Evolutionary conservation across 2,113 vertebrate genomes (phyloP).

Genomic region (Gymnorhina tibicen): DNA sequence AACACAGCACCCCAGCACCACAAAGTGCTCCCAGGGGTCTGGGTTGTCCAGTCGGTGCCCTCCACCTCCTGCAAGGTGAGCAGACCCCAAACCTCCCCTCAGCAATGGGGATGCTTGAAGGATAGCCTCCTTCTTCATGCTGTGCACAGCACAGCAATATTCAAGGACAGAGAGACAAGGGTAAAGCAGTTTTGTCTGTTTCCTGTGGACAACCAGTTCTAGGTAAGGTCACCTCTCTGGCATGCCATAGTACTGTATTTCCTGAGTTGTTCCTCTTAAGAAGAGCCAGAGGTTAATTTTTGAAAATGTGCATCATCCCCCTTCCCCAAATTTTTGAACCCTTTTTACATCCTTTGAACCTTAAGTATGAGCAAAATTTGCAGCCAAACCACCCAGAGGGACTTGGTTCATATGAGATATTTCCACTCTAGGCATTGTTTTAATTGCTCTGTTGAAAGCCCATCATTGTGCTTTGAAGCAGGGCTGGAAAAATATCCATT

Average conservation of each 20-base stretch:
- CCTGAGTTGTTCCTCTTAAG: neutral
- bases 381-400: neutral
- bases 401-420: neutral
- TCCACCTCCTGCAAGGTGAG: neutral
- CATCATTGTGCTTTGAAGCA: neutral
- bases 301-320: neutral
- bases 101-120: neutral
- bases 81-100: neutral
- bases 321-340: neutral
- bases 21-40: neutral
- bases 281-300: neutral
- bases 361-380: neutral
- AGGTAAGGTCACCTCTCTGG: neutral
- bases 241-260: neutral
- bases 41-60: rapidly evolving
- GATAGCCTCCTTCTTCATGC: neutral
- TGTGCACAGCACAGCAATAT: neutral
- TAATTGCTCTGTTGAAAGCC: neutral
- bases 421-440: neutral
- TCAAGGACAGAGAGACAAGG: neutral
- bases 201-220: neutral
- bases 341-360: neutral
- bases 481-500: neutral
- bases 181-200: neutral
- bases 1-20: neutral